A percentile compares a stretch with the other conserved stretches of the same genome.
These are phyloP conservation scores for Brachylomia viminalis DNA, from an alignment of 2,888 invertebrate genomes.

Conservation along the genomic window DNA sequence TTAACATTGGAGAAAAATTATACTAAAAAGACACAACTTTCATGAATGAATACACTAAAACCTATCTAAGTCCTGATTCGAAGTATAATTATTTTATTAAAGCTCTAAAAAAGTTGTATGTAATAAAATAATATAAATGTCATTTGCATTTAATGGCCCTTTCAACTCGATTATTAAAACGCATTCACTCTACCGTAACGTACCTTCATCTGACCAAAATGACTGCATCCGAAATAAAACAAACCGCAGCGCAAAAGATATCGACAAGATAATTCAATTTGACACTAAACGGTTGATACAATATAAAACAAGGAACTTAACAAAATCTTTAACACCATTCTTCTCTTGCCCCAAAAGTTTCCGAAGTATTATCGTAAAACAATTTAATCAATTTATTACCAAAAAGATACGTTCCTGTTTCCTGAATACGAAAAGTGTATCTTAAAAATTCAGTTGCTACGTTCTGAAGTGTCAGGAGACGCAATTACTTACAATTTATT, in stretches of 20 bases:
- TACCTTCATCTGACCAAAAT: neutral
- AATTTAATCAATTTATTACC: slow-evolving; percentile 70
- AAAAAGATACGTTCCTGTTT: slow-evolving; percentile 37
- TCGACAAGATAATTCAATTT: slow-evolving; percentile 29
- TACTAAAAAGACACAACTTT: neutral
- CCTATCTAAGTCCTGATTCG: neutral
- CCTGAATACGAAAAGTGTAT: slow-evolving; percentile 29
- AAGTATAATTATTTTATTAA: neutral
- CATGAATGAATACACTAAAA: neutral
- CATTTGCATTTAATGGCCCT: neutral
- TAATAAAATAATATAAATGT: neutral
- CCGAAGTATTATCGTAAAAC: slow-evolving; percentile 68
- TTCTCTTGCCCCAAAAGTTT: slow-evolving; percentile 11
- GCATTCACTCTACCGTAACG: neutral
- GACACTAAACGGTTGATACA: slow-evolving; percentile 16
- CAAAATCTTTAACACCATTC: slow-evolving; percentile 27
- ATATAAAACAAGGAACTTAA: slow-evolving; percentile 27
- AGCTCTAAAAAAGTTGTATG: neutral
- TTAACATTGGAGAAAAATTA: neutral
- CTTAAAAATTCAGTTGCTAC: slow-evolving; percentile 65
- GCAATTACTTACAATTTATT: slow-evolving; percentile 86
- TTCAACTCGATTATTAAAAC: slow-evolving; percentile 1
- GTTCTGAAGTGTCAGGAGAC: slow-evolving; percentile 70
- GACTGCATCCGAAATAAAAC: slow-evolving; percentile 15
- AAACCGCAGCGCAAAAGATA: neutral